A percentile compares a stretch with the other conserved stretches of the same genome.
Evolutionary conservation across 2,888 invertebrate genomes (phyloP).

Genomic region (Adela reaumurella): DNA sequence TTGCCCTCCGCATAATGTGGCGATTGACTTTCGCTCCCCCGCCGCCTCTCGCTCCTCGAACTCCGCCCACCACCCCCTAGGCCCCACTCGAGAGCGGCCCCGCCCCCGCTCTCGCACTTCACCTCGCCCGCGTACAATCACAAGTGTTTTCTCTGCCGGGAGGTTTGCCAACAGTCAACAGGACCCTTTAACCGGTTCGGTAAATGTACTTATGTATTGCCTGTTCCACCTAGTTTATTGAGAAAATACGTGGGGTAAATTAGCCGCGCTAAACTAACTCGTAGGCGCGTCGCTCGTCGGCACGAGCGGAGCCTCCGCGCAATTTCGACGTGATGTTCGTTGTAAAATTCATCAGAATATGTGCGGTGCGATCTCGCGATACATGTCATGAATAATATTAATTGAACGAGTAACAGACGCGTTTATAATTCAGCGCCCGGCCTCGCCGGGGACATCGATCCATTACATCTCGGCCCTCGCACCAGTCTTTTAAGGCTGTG

Average conservation of each 20-base stretch:
- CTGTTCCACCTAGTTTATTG: not conserved
- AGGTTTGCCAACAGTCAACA: constrained; percentile 30
- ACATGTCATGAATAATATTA: too few species aligned
- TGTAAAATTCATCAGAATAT: too few species aligned
- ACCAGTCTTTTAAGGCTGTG: too few species aligned
- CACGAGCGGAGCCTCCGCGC: not conserved
- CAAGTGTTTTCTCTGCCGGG: constrained; percentile 47
- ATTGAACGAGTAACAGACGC: too few species aligned
- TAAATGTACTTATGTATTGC: not conserved
- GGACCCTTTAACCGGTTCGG: constrained; percentile 42
- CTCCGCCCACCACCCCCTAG: not conserved
- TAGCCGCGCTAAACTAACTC: not conserved
- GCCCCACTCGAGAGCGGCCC: constrained; percentile 7
- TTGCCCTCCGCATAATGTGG: not conserved
- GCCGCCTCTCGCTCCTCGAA: not conserved
- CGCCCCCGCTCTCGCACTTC: constrained; percentile 12
- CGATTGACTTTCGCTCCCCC: not conserved
- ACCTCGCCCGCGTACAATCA: constrained; percentile 27
- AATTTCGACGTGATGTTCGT: too few species aligned
- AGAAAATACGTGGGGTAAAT: not conserved
- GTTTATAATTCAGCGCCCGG: too few species aligned
- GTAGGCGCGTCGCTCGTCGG: too few species aligned
- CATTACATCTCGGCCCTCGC: too few species aligned
- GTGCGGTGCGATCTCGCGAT: too few species aligned
- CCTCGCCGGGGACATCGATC: too few species aligned